Evolutionary conservation across 2,797 vertebrate genomes (phyloP), one percentile per base, ranked within the genome.

Genomic region (Gymnodraco acuticeps): DNA sequence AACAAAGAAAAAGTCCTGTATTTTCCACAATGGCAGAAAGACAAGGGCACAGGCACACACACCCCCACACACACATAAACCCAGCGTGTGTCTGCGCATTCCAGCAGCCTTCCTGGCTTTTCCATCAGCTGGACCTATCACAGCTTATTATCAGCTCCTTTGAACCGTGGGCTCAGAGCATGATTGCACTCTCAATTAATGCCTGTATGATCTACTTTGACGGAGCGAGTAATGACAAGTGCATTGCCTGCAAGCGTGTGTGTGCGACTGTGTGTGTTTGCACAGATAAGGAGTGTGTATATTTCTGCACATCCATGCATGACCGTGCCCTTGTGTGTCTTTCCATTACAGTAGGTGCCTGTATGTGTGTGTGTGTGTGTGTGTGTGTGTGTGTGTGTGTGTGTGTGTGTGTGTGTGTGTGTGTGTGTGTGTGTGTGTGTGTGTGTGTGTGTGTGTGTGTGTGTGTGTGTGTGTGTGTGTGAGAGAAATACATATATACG

Each of bases 151-250:
- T 91, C 85, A 90, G 91, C 84, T 90, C 89, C 89, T 94, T 92
- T 95, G 90, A 94, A 95, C 92, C 87, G 48, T 92, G 87, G 80
- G 80, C 93, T 92, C 89, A 82, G 87, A 92, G 88, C 89, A 89
- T 91, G 92, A 93, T 92, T 87, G 84, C 90, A 90, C 83, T 89
- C 85, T 90, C 92, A 95, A 94, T 95, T 93, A 94, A 92, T 80
- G 87, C 63, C 83, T 80, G 74, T 88, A 89, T 91, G 88, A 94
- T 94, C 88, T 89, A 89, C 89, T 91, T 86, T 92, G 90, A 92
- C 78, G 71, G 84, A 87, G 86, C 84, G 74, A 85, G 83, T 85
- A 90, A 92, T 89, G 88, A 90, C 83, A 87, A 87, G 84, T 69
- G 79, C 79, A 47, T 59, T 58, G 67, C 43, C 53, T 70, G 43